Conservation (phyloP, 2,888 invertebrate genomes). For the Xylocampa areola region DNA sequence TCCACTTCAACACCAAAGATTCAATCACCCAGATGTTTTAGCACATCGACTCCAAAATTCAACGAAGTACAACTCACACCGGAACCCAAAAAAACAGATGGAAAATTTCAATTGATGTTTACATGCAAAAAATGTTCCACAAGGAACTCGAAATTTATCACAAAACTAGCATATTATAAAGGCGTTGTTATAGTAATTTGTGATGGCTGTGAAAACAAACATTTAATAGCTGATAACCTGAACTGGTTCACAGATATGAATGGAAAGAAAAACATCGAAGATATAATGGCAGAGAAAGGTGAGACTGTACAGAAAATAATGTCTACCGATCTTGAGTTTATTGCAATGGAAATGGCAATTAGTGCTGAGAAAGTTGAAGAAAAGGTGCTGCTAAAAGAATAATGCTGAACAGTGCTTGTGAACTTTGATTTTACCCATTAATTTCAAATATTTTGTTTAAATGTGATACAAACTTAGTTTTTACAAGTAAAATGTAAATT, state of each 20-base stretch:
- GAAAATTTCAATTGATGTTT: slow-evolving; percentile 93
- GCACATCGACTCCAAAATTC: slow-evolving; percentile 69
- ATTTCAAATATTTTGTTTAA: slow-evolving; percentile 3
- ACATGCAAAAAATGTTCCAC: slow-evolving; percentile 97
- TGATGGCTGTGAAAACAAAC: slow-evolving; percentile 95
- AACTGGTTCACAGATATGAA: slow-evolving; percentile 97
- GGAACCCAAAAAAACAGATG: slow-evolving; percentile 72
- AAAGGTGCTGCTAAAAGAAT: slow-evolving; percentile 51
- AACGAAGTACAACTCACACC: slow-evolving; percentile 67
- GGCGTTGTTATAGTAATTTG: slow-evolving; percentile 98
- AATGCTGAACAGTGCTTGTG: slow-evolving; percentile 6
- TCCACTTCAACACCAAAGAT: slow-evolving; percentile 75
- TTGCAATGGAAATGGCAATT: slow-evolving; percentile 78
- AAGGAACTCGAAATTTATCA: slow-evolving; percentile 94
- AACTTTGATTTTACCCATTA: neutral
- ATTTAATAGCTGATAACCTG: slow-evolving; percentile 98
- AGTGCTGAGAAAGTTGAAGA: slow-evolving; percentile 63
- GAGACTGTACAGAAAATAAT: slow-evolving; percentile 92
- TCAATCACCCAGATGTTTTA: slow-evolving; percentile 77
- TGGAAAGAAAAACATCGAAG: slow-evolving; percentile 96
- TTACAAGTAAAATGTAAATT: too few species aligned
- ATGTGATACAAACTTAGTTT: slow-evolving; percentile 1
- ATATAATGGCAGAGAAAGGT: slow-evolving; percentile 96
- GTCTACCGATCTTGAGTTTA: slow-evolving; percentile 85
- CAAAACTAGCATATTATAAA: slow-evolving; percentile 95